phyloP scores from a whole-genome alignment of 2,113 vertebrate genomes.

The Mastomys natalensis region DNA sequence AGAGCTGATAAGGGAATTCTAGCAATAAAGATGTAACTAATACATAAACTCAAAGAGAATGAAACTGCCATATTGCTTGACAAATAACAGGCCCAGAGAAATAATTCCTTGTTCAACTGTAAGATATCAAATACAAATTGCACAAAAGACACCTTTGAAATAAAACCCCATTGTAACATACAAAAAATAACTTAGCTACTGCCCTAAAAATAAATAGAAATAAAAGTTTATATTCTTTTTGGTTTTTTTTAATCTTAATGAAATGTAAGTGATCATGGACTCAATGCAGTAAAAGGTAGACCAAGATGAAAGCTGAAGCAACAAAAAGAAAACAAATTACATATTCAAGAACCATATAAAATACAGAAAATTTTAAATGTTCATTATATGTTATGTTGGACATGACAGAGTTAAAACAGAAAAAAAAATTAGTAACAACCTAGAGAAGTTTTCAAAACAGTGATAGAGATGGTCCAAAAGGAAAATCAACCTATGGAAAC shows the following conservation, averaged over 20 bases:
- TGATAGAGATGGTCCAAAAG: not conserved
- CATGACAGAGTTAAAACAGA: not conserved
- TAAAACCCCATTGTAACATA: not conserved
- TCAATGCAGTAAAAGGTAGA: not conserved
- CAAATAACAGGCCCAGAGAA: conserved; percentile 47
- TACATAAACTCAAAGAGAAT: conserved; percentile 55
- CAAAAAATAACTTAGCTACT: conserved; percentile 3
- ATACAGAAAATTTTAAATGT: conserved; percentile 16
- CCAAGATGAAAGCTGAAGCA: not conserved
- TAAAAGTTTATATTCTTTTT: conserved; percentile 27
- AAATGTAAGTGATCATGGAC: conserved; percentile 23
- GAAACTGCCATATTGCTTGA: conserved; percentile 46
- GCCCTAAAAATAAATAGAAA: conserved; percentile 11
- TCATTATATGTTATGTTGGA: not conserved
- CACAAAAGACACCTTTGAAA: not conserved
- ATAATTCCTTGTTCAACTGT: conserved; percentile 52
- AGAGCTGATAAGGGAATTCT: conserved; percentile 18
- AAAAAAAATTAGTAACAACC: not conserved
- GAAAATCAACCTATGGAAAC: not conserved
- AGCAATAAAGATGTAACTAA: conserved; percentile 52
- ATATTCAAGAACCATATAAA: not conserved
- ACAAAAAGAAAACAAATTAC: conserved; percentile 27
- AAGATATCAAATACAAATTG: conserved; percentile 33
- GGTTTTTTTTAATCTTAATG: not conserved
- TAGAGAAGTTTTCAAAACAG: conserved; percentile 20